These are phyloP conservation scores for Gorsachius goisagi DNA, from an alignment of 2,113 vertebrate species.

Conservation along the genomic window DNA sequence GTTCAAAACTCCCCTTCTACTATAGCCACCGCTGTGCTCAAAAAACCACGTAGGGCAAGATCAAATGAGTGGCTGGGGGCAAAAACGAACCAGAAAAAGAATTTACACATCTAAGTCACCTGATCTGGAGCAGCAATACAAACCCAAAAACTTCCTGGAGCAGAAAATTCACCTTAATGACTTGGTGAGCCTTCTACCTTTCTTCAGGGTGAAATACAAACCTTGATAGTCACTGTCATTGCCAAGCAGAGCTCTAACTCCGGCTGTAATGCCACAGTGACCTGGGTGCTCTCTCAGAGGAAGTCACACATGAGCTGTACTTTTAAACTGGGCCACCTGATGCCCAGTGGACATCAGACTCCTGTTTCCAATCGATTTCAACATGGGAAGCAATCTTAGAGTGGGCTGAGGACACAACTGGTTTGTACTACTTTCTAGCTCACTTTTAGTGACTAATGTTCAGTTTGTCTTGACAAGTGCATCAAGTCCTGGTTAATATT, in stretches of 20 bases:
- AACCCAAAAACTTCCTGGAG: background rate
- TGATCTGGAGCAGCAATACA: background rate
- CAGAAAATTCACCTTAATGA: background rate
- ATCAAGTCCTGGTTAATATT: background rate
- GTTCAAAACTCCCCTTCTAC: background rate
- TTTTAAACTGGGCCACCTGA: background rate
- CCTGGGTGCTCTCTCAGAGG: background rate
- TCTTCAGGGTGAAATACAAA: background rate
- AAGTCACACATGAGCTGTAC: background rate
- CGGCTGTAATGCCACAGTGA: background rate
- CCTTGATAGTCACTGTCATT: background rate
- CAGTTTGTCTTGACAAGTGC: background rate
- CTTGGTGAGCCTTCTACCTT: background rate
- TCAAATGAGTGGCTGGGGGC: background rate
- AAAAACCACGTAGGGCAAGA: background rate
- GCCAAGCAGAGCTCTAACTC: background rate
- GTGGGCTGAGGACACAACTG: background rate
- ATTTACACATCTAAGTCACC: background rate
- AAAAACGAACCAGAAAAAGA: background rate
- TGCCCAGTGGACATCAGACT: background rate
- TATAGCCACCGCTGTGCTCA: background rate
- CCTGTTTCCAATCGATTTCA: background rate
- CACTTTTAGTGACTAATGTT: background rate
- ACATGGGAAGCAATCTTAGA: background rate
- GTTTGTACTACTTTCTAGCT: background rate